These are phyloP conservation scores for Machaerirhynchus nigripectus DNA, from an alignment of 2,113 vertebrate genomes.

Conservation along the genomic window DNA sequence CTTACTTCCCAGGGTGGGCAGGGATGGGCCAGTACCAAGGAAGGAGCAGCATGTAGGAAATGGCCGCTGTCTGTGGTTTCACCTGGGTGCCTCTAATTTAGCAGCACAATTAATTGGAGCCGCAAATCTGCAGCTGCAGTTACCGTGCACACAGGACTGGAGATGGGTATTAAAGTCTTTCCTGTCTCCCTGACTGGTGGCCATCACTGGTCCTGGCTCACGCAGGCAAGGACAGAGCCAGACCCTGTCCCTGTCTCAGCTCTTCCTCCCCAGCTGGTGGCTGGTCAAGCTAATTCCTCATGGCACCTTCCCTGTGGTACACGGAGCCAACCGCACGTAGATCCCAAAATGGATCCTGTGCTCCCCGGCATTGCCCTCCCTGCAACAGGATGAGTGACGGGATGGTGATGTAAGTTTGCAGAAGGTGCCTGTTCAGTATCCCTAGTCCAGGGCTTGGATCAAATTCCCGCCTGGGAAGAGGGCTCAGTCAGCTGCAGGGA, in stretches of 20 bases:
- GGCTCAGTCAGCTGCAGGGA: not conserved
- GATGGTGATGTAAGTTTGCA: not conserved
- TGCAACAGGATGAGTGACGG: not conserved
- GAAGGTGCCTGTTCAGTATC: not conserved
- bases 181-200: not conserved
- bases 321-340: fast-evolving
- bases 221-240: fast-evolving
- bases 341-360: not conserved
- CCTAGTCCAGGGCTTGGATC: not conserved
- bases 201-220: fast-evolving
- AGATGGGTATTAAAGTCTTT: not conserved
- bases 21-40: not conserved
- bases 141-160: not conserved
- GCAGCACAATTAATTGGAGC: not conserved
- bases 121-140: not conserved
- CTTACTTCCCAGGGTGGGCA: not conserved
- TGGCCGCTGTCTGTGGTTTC: not conserved
- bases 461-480: not conserved
- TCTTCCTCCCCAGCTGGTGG: not conserved
- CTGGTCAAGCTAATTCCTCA: not conserved
- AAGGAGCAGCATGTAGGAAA: not conserved
- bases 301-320: fast-evolving
- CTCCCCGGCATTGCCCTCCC: not conserved
- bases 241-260: fast-evolving
- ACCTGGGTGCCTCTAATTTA: not conserved